Base-by-base conservation (phyloP, 64 coral and sea anemone genomes). In the Montipora efflorescens region DNA sequence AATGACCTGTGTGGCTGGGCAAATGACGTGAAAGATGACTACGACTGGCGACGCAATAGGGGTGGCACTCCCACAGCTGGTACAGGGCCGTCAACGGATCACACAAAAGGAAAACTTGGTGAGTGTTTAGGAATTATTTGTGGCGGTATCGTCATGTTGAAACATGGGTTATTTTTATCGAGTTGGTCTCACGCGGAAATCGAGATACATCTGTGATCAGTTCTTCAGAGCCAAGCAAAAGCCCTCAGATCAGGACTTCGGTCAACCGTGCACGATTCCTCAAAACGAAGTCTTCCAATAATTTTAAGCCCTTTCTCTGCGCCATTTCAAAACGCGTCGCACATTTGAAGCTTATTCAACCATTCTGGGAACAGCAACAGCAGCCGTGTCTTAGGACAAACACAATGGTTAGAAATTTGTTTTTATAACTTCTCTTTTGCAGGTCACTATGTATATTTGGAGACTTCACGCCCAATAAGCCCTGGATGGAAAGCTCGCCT, bases 361-460 rank as follows among this genome's bases (percentile, higher is more conserved):
- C 36, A 36, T 36, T 36, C 36, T 36, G 36, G 36, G 36, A 36
- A 36, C 36, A 36, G 36, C 36, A 36, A 36, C 36, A 36, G 36
- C 36, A 36, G 36, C 36, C 36, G 36, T 36, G 36, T 36, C 12
- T 18, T 74, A 49, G 61, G 6, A 57, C 53, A 57, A 57, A 57
- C 53, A 0, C 6, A 57, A 57, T 36, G 36, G 36, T 36, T 36
- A 57, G 6, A 57, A 57, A 57, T 57, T 57, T 5, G 11, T 8
- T 57, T 8, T 11, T 8, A 57, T 8, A 6, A 57, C 11, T 48
- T 87, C 1, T 22, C 18, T 55, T 22, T 85, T 82, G 14, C 59
- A 97, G 95, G 95, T 28, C 94, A 83, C 53, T 97, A 97, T 36
- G 4, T 97, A 9, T 97, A 64, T 78, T 66, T 97, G 47, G 95